Conservation (phyloP, 2,888 invertebrate genomes). For the Heterodera filipjevi region DNA sequence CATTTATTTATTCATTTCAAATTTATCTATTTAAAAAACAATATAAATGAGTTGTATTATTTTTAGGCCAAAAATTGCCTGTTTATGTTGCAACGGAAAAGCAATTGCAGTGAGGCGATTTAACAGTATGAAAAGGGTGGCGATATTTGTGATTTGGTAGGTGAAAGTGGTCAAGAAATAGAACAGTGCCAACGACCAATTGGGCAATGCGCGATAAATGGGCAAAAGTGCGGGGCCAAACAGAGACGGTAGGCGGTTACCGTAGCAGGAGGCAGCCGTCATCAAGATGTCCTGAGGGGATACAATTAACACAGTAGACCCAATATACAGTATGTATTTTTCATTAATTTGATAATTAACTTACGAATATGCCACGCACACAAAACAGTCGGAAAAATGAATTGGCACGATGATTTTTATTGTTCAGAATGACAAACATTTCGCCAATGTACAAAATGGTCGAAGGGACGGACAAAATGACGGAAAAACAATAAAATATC, state of each 20-base stretch:
- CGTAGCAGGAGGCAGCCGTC: slow-evolving; percentile 19
- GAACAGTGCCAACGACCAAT: slow-evolving; percentile 11
- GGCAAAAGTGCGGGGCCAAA: slow-evolving; percentile 14
- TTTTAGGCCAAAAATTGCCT: not conserved
- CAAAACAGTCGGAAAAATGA: slow-evolving; percentile 13
- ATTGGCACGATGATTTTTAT: not conserved
- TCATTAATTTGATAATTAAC: not conserved
- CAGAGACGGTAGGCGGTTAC: slow-evolving; percentile 20
- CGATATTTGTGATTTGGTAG: slow-evolving; percentile 6
- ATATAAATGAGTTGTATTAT: no score
- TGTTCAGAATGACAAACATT: not conserved
- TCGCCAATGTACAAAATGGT: not conserved
- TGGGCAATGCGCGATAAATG: slow-evolving; percentile 15
- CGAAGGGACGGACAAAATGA: slow-evolving; percentile 3
- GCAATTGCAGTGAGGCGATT: slow-evolving; percentile 18
- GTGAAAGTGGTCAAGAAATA: slow-evolving; percentile 3
- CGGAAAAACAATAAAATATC: not conserved
- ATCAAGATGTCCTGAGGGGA: slow-evolving; percentile 12
- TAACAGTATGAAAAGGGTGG: slow-evolving; percentile 19
- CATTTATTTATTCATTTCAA: no score
- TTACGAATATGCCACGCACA: slow-evolving; percentile 18
- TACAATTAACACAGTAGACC: no score
- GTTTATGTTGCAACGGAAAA: slow-evolving; percentile 7
- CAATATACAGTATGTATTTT: not conserved
- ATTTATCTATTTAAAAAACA: no score